Conservation (phyloP, 2,888 invertebrate genomes). For the Drosophila testacea region DNA sequence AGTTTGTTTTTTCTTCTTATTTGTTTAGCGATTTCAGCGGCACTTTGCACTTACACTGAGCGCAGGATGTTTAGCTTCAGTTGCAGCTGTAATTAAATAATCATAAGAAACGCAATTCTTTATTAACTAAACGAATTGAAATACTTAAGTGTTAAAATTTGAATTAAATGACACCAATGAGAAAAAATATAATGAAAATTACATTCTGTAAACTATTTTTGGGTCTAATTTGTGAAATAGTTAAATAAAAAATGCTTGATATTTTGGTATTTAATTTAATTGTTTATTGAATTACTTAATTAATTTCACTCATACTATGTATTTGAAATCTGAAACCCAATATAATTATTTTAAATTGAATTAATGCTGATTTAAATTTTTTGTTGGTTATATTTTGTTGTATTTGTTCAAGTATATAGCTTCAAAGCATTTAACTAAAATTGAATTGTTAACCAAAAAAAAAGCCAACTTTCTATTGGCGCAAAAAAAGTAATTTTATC, state of each 20-base stretch:
- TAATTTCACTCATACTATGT: too few relatives aligned
- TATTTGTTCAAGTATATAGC: background rate
- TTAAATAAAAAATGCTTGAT: too few relatives aligned
- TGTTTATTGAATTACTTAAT: background rate
- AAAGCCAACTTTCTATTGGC: background rate
- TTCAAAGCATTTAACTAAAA: background rate
- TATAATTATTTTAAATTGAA: background rate
- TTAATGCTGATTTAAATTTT: background rate
- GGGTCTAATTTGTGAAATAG: too few relatives aligned
- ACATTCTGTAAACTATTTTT: too few relatives aligned
- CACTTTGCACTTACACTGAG: slow-evolving; percentile 35
- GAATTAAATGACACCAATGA: too few relatives aligned
- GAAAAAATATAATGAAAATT: too few relatives aligned
- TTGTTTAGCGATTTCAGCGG: slow-evolving; percentile 27
- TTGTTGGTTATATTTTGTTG: background rate
- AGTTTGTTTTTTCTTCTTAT: slow-evolving; percentile 17
- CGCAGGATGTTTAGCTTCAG: slow-evolving; percentile 12
- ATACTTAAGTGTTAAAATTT: background rate
- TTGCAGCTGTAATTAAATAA: slow-evolving; percentile 68
- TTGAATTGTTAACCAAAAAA: background rate
- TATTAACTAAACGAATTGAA: slow-evolving; percentile 40
- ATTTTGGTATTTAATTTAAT: background rate
- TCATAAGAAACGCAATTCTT: slow-evolving; percentile 28
- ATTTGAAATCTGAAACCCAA: too few relatives aligned
- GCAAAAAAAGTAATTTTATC: slow-evolving; percentile 8